Conservation (phyloP, 2,888 invertebrate genomes). For the Endomychus coccineus region DNA sequence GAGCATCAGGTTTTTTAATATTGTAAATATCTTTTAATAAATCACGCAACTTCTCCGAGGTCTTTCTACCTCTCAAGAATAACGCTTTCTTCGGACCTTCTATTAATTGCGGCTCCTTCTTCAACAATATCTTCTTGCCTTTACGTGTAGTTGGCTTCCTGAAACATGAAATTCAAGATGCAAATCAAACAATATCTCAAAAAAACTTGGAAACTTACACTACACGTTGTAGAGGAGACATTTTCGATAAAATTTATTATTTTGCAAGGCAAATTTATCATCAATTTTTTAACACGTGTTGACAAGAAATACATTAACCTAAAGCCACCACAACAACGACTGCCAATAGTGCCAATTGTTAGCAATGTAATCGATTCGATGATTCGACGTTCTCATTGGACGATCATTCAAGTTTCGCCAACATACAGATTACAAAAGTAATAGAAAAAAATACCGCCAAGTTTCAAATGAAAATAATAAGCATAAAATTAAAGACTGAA, state of each 20-base stretch:
- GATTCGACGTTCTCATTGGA: too few relatives aligned
- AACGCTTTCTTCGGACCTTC: slow-evolving; percentile 82
- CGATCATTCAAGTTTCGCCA: too few relatives aligned
- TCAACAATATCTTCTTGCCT: slow-evolving; percentile 76
- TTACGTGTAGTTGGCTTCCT: slow-evolving; percentile 86
- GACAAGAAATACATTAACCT: too few relatives aligned
- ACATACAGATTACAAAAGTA: too few relatives aligned
- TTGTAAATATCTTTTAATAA: slow-evolving; percentile 80
- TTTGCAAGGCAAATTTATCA: slow-evolving; percentile 11
- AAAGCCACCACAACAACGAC: too few relatives aligned
- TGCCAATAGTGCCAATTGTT: too few relatives aligned
- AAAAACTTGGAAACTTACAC: slow-evolving; percentile 35
- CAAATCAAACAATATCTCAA: slow-evolving; percentile 5
- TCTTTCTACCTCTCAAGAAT: slow-evolving; percentile 78
- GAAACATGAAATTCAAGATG: slow-evolving; percentile 29
- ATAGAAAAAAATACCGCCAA: too few relatives aligned
- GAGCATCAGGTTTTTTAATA: slow-evolving; percentile 79
- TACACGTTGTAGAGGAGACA: slow-evolving; percentile 43
- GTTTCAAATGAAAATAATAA: too few relatives aligned
- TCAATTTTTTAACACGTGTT: slow-evolving; percentile 31
- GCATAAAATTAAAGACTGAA: too few relatives aligned
- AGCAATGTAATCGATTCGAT: too few relatives aligned
- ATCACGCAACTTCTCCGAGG: slow-evolving; percentile 60
- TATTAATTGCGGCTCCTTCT: slow-evolving; percentile 77
- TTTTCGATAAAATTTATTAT: slow-evolving; percentile 23